Evolutionary conservation across 2,888 invertebrate species (phyloP), one percentile per base, ranked within the genome.

Genomic region (Drosophila tripunctata): DNA sequence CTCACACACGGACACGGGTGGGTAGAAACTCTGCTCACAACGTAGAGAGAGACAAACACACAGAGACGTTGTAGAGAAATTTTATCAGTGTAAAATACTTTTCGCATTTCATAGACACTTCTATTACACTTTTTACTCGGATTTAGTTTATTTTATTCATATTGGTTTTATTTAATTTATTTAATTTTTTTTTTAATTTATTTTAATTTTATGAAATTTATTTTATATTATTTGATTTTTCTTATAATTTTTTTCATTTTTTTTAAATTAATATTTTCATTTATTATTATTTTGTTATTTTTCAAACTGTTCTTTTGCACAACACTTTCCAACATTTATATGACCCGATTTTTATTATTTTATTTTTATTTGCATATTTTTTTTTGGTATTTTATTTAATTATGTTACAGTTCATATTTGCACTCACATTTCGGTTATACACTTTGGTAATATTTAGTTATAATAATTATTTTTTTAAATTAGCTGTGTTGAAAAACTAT

Each of bases 261-360:
- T n/a, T n/a, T n/a, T n/a, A n/a, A n/a, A n/a, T n/a, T n/a, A n/a
- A 15, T 38, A 58, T 47, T 15, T 24, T 2, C 14, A 12, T 38
- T 43, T 43, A 27, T 51, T 47, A 22, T 27, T 38, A 31, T 36
- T 47, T 10, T n/a, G 22, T 24, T 6, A 21, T 12, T 43, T n/a
- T 55, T 45, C 17, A 0, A 57, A 67, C 14, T 56, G 71, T 72
- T 75, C 52, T 67, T n/a, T 52, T 54, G 54, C 77, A 75, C 69
- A 58, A 35, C 75, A 75, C 78, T 68, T 68, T 63, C 5, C 12
- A 43, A 30, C 67, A 67, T 56, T 1, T 17, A 7, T 2, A 36
- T 19, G n/a, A 48, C 10, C n/a, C 24, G 24, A 36, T 36, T n/a
- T 36, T 48, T 17, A 22, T 12, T 48, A 35, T 36, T 48, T 54